Base-by-base conservation (phyloP, 2,888 invertebrate genomes). In the Altica lythri region DNA sequence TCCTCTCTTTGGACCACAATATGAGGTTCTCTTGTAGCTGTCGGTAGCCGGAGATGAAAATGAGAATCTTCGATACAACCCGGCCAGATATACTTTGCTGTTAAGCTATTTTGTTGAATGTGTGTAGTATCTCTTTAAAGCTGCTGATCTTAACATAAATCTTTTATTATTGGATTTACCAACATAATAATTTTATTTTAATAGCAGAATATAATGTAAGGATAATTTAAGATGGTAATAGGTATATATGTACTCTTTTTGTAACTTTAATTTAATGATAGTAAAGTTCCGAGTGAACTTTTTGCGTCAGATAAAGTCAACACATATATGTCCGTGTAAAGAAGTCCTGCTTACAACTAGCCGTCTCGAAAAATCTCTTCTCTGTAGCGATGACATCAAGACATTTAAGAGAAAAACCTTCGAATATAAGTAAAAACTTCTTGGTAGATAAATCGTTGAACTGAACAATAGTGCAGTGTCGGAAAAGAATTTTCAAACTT, bases 1-100 rank as follows among this genome's bases (percentile, higher is more conserved):
- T 59, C 57, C 57, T 60, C 48, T 18, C 38, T 45, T 55, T 55
- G 55, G 53, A 46, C 57, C 53, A 37, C 60, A 55, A 48, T 57
- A 54, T 54, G 45, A 53, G 49, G 43, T 53, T 43, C 53, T 55
- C 43, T 57, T 46, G 52, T 40, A 60, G 57, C 57, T 56, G 58
- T 59, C 57, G 50, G 52, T 62, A 53, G 45, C 59, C 63, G 62
- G 61, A 60, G 57, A 47, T 52, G 55, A 59, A 56, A 57, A 57
- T 45, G 50, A 45, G 51, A 55, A 29, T 45, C 13, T 44, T 48
- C 52, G 54, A 52, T 55, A 54, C 54, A 54, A 27, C 48, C 45
- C 49, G 34, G 44, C 55, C 45, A 34, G 38, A 52, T 58, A 58
- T 49, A 55, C 53, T 44, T 46, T 17, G 48, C 10, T 17, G 27